phyloP scores from a whole-genome alignment of 2,797 vertebrate species.

The Dendrocincla tyrannina region DNA sequence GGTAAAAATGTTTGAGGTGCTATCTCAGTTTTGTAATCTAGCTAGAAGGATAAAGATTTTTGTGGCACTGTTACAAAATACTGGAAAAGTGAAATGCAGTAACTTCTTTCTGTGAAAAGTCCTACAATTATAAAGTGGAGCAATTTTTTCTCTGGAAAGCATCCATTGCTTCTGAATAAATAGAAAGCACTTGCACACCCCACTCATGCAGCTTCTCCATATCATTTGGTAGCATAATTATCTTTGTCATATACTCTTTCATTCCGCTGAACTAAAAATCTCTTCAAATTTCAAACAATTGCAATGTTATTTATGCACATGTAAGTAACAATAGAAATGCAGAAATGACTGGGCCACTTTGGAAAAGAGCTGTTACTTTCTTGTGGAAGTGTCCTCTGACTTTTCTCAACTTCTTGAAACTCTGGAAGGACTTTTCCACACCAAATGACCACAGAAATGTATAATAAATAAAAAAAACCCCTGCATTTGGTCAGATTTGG shows the following conservation, averaged over 20 bases:
- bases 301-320: background rate
- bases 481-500: background rate
- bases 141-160: background rate
- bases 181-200: accelerated
- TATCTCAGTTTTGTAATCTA: background rate
- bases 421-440: background rate
- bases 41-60: background rate
- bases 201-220: background rate
- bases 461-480: background rate
- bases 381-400: background rate
- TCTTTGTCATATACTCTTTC: background rate
- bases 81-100: background rate
- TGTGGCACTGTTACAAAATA: background rate
- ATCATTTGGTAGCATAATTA: background rate
- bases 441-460: accelerated
- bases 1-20: background rate
- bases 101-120: background rate
- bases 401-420: background rate
- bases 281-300: background rate
- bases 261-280: background rate
- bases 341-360: background rate
- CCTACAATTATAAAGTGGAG: background rate
- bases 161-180: background rate
- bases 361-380: background rate
- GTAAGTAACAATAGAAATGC: background rate